phyloP scores from a whole-genome alignment of 2,888 invertebrate species.

The Watsonalla binaria region DNA sequence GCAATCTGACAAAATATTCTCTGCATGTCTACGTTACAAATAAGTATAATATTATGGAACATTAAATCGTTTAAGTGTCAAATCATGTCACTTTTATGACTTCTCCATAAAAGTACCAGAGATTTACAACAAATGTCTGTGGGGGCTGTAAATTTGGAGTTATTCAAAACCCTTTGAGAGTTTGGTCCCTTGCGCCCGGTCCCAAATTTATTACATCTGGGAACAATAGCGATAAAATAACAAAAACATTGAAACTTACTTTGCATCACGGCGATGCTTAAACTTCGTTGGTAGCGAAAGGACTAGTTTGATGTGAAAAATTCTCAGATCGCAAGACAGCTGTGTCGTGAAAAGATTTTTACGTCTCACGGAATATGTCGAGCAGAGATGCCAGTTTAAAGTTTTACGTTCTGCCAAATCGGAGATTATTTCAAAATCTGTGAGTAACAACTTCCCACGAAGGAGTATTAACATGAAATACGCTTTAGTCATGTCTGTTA shows the following conservation, averaged over 20 bases:
- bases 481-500: no score
- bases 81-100: neutral
- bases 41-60: no score
- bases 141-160: neutral
- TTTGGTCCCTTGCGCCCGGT: neutral
- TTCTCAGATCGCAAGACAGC: constrained; percentile 3
- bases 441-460: no score
- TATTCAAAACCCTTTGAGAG: neutral
- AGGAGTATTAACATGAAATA: no score
- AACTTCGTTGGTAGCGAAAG: constrained; percentile 15
- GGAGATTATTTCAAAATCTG: no score
- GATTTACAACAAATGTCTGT: neutral
- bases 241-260: constrained; percentile 26
- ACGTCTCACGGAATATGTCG: no score
- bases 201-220: constrained; percentile 12
- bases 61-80: neutral
- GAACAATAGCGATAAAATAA: constrained; percentile 17
- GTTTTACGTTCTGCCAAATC: no score
- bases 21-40: no score
- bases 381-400: no score
- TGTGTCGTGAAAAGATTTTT: neutral
- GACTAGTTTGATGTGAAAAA: constrained; percentile 1
- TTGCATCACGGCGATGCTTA: constrained; percentile 23
- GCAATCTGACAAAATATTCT: no score
- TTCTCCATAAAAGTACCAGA: neutral